phyloP scores from a whole-genome alignment of 2,797 vertebrate genomes.

The Linurgus olivaceus region DNA sequence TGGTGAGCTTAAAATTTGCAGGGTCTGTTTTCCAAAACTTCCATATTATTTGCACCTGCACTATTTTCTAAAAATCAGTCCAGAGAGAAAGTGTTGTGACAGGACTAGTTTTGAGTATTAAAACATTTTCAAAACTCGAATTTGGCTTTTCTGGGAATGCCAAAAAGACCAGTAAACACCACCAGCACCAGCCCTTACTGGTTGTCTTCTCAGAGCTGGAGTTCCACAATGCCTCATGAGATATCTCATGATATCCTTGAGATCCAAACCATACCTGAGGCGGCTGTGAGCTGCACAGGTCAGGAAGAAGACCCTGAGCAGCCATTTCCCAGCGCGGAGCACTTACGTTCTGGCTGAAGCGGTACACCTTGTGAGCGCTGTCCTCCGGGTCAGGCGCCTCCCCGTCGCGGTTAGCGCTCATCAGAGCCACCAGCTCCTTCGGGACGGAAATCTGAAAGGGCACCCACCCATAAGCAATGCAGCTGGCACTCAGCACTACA shows the following conservation, averaged over 20 bases:
- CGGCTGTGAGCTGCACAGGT: rapidly evolving
- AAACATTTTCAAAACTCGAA: background rate
- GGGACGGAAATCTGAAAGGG: constrained; percentile 86
- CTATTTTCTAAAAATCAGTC: background rate
- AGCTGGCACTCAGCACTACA: background rate
- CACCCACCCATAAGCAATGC: background rate
- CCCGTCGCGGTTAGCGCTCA: constrained; percentile 90
- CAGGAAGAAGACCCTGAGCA: background rate
- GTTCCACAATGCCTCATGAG: background rate
- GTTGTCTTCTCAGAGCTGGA: background rate
- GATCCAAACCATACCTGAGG: background rate
- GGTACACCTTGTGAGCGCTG: constrained; percentile 77
- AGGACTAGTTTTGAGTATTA: background rate
- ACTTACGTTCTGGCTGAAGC: constrained; percentile 88
- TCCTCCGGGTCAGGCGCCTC: constrained; percentile 85
- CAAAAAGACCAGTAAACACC: background rate
- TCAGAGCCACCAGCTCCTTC: constrained; percentile 89
- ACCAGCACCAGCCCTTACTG: background rate
- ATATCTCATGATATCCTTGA: background rate
- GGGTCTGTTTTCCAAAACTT: background rate
- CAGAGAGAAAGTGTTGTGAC: background rate
- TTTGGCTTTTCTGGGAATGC: background rate
- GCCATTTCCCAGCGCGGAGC: too few species aligned
- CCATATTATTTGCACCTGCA: background rate
- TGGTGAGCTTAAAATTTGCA: background rate